These are phyloP conservation scores for Andrena chrysosceles DNA, from an alignment of 2,888 invertebrate genomes.

Conservation along the genomic window DNA sequence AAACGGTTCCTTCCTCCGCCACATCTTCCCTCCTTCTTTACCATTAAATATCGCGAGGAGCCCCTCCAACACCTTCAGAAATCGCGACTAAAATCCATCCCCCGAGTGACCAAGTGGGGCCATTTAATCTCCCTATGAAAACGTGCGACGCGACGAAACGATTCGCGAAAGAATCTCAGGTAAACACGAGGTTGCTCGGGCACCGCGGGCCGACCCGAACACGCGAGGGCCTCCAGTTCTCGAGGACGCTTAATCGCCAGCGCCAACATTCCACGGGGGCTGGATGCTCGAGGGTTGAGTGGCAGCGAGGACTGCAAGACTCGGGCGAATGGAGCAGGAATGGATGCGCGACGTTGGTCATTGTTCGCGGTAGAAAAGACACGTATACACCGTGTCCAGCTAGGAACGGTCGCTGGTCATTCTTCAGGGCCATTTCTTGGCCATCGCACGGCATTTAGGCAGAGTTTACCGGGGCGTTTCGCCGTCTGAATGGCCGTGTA, in stretches of 20 bases:
- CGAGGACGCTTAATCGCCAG: background rate
- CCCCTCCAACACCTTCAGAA: too few species aligned
- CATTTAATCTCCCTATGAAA: too few species aligned
- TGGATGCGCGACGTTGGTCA: constrained; percentile 4
- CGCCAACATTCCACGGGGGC: too few species aligned
- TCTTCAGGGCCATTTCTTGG: constrained; percentile 75
- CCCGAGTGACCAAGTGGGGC: too few species aligned
- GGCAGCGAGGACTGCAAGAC: too few species aligned
- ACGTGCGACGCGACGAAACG: too few species aligned
- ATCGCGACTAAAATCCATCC: too few species aligned
- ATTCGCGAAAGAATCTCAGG: too few species aligned
- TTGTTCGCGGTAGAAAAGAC: constrained; percentile 49
- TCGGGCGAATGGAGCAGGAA: background rate
- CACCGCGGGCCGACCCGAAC: too few species aligned
- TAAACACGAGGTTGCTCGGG: too few species aligned
- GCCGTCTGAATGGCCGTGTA: constrained; percentile 80
- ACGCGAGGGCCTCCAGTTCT: background rate
- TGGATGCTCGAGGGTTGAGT: constrained; percentile 5
- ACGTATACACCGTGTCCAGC: background rate
- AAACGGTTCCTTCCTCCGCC: background rate
- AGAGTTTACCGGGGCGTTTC: constrained; percentile 76
- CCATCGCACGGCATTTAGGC: constrained; percentile 77
- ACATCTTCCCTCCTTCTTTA: too few species aligned
- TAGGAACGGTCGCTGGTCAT: constrained; percentile 57
- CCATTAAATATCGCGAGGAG: too few species aligned